These are phyloP conservation scores for Xiphophorus maculatus DNA, from an alignment of 2,113 vertebrate genomes.

Conservation along the genomic window DNA sequence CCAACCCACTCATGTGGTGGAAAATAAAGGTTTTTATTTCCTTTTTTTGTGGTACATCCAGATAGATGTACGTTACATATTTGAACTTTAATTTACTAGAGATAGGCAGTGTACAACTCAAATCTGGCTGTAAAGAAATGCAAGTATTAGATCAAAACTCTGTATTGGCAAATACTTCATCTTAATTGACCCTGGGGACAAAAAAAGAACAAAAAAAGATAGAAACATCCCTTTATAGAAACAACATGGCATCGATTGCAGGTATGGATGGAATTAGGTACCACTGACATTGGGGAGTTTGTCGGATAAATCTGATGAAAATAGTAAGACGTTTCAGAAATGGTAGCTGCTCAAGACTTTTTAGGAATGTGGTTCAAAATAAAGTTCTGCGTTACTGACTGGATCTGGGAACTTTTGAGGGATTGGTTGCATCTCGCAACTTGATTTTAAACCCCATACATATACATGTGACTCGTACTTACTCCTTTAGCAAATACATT, in stretches of 20 bases:
- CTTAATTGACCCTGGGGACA: not conserved
- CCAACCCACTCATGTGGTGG: too few relatives aligned
- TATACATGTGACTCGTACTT: conserved; percentile 38
- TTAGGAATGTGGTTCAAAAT: not conserved
- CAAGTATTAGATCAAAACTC: not conserved
- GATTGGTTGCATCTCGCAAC: conserved; percentile 22
- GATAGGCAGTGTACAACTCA: not conserved
- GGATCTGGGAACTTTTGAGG: conserved; percentile 24
- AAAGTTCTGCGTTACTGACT: conserved; percentile 11
- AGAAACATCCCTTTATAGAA: too few relatives aligned
- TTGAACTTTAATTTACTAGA: not conserved
- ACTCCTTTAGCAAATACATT: conserved; percentile 56
- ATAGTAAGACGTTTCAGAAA: not conserved
- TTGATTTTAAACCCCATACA: conserved; percentile 23
- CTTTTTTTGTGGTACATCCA: not conserved
- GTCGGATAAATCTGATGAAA: too few relatives aligned
- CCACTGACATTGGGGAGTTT: too few relatives aligned
- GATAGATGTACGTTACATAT: not conserved
- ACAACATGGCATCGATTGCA: too few relatives aligned
- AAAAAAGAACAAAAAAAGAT: too few relatives aligned
- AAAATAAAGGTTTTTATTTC: not conserved
- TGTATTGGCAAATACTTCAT: not conserved
- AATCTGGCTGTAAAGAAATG: not conserved
- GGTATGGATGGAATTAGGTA: too few relatives aligned
- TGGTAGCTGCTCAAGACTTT: not conserved